Percentiles rank a stretch among this genome's conserved stretches.
Conservation (phyloP, 2,888 invertebrate species). For the Odontocolon sp. region DNA sequence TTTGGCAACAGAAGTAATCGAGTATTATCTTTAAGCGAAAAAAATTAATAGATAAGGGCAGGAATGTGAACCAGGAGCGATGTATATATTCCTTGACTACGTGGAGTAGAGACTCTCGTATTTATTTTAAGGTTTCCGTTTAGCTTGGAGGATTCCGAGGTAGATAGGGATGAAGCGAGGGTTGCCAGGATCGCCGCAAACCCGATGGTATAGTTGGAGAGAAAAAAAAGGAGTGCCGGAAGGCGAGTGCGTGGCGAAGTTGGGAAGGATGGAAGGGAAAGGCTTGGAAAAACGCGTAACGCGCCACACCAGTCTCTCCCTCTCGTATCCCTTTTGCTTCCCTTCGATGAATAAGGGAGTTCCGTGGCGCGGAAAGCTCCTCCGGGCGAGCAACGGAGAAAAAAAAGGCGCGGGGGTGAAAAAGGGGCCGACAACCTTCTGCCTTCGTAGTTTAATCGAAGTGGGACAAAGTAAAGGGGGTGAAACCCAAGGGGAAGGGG, state of each 20-base stretch:
- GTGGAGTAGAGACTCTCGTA: conserved; percentile 6
- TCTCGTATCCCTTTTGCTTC: conserved; percentile 55
- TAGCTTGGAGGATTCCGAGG: conserved; percentile 4
- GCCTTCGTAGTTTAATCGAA: conserved; percentile 68
- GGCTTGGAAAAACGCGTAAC: conserved; percentile 50
- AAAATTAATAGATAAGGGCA: neutral
- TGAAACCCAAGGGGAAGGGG: neutral
- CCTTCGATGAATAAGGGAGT: conserved; percentile 69
- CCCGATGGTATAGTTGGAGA: conserved; percentile 18
- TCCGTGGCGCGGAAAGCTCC: conserved; percentile 37
- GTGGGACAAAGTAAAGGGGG: conserved; percentile 48
- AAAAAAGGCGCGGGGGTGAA: conserved; percentile 38
- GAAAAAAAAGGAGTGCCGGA: conserved; percentile 30
- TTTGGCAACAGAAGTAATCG: no score
- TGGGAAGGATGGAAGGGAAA: conserved; percentile 12
- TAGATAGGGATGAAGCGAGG: conserved; percentile 1
- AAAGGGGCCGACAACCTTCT: conserved; percentile 26
- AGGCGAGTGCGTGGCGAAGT: conserved; percentile 36
- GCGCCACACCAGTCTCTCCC: neutral
- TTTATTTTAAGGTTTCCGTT: conserved; percentile 42
- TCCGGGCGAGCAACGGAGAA: conserved; percentile 19
- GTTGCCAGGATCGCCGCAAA: conserved; percentile 14
- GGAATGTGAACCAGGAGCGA: neutral
- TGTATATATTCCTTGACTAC: conserved; percentile 3
- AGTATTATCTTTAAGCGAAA: no score